Base-by-base conservation (phyloP, 2,113 vertebrate genomes). In the Marmota flaviventris region DNA sequence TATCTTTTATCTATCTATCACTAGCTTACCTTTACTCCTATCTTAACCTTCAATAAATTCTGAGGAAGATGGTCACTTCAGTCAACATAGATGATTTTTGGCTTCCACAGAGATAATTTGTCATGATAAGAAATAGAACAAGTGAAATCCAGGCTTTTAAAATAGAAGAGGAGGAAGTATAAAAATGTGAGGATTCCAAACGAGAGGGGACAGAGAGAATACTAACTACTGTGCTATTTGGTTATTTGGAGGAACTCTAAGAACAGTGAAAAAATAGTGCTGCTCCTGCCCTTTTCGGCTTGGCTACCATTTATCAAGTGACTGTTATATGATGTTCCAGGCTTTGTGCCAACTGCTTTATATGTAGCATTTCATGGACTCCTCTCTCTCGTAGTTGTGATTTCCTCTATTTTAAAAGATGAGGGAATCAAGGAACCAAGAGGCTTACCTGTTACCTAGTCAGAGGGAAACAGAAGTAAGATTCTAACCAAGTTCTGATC, bases 381-480 rank as follows among this genome's bases (percentile, higher is more conserved):
- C 85, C 20, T 85, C n/a, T 63, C 32, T 81, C 65, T 37, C 81
- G 70, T n/a, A 67, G 14, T 56, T 88, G 17, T 63, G n/a, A 20
- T 93, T 95, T 88, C 87, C 81, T 91, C 13, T 56, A 73, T 78
- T 95, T 84, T 88, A 56, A 79, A 51, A 81, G 18, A 83, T 45
- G 70, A 86, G 12, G 25, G 11, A 48, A 37, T 72, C 45, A 24
- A 84, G 58, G 13, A 48, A 63, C 56, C 45, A 11, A 63, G 76
- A 93, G 16, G 8, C 7, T 29, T 75, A 27, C 61, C 77, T 79
- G 34, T 56, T 76, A 53, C 34, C 81, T 16, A 34, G 11, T 79
- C 34, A 53, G 3, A 32, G 39, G 75, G 22, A 92, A 77, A 45
- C 8, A 56, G 29, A 84, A 3, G 39, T 34, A 61, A 69, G 10